phyloP scores from a whole-genome alignment of 2,888 invertebrate genomes.

The Drosophila glabriapex region DNA sequence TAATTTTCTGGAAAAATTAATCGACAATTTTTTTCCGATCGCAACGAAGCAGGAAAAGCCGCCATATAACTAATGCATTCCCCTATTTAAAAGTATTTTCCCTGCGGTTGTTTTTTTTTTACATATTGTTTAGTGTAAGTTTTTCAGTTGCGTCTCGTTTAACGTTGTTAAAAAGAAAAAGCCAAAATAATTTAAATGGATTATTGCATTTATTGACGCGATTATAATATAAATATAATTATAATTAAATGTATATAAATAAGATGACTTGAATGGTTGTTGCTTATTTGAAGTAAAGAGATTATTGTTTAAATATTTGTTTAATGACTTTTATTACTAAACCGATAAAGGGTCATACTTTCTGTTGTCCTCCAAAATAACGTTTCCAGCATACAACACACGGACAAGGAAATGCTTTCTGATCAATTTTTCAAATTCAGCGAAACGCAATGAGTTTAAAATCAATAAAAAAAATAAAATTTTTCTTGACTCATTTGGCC shows the following conservation, averaged over 20 bases:
- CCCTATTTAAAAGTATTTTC: conserved; percentile 48
- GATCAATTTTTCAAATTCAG: too few relatives aligned
- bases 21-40: conserved; percentile 50
- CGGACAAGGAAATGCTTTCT: background rate
- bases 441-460: background rate
- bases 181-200: conserved; percentile 13
- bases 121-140: conserved; percentile 62
- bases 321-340: background rate
- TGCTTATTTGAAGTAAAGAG: conserved; percentile 10
- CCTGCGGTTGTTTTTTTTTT: conserved; percentile 62
- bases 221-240: conserved; percentile 45
- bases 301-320: background rate
- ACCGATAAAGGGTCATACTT: background rate
- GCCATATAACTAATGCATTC: conserved; percentile 12
- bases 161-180: conserved; percentile 26
- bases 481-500: background rate
- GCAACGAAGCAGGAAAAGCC: conserved; percentile 8
- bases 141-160: conserved; percentile 38
- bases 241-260: conserved; percentile 25
- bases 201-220: conserved; percentile 53
- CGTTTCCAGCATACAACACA: background rate
- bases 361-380: background rate
- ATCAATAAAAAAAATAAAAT: background rate
- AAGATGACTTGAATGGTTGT: conserved; percentile 11
- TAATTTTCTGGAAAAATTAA: conserved; percentile 79